These are phyloP conservation scores for Desmodus rotundus DNA, from an alignment of 2,113 vertebrate species.

Conservation along the genomic window DNA sequence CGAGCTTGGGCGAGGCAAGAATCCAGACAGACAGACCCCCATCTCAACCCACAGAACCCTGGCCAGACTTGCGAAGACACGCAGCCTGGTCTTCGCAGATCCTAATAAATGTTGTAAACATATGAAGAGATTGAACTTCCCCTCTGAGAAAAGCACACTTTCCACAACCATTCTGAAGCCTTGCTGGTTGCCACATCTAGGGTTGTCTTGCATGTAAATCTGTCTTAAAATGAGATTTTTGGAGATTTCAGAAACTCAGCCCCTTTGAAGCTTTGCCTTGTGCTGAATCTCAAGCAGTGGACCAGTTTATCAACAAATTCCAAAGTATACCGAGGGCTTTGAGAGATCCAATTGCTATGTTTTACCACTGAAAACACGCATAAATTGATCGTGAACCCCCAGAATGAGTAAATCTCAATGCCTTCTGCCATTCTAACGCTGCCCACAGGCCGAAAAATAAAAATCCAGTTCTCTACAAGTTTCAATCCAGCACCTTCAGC, in stretches of 20 bases:
- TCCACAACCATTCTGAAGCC: neutral
- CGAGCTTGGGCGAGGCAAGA: neutral
- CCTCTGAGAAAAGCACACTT: neutral
- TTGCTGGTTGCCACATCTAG: too few relatives aligned
- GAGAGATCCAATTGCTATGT: neutral
- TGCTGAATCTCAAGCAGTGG: neutral
- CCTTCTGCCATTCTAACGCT: neutral
- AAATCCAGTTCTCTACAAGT: neutral
- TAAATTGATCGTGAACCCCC: constrained; percentile 7
- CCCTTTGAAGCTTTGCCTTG: neutral
- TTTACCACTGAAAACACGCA: neutral
- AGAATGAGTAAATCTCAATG: neutral
- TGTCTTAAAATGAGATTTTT: neutral
- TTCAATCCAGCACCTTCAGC: neutral
- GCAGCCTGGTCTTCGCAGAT: neutral
- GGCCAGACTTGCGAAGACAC: neutral
- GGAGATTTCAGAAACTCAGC: neutral
- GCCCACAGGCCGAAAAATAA: neutral
- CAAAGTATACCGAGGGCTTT: constrained; percentile 25
- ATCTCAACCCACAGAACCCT: neutral
- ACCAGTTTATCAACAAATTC: constrained; percentile 20
- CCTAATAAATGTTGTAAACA: neutral
- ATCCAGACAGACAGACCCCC: neutral
- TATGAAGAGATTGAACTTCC: accelerated
- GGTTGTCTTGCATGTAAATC: neutral